Evolutionary conservation across 2,888 invertebrate species (phyloP).

Genomic region (Drosophila paramelanica): DNA sequence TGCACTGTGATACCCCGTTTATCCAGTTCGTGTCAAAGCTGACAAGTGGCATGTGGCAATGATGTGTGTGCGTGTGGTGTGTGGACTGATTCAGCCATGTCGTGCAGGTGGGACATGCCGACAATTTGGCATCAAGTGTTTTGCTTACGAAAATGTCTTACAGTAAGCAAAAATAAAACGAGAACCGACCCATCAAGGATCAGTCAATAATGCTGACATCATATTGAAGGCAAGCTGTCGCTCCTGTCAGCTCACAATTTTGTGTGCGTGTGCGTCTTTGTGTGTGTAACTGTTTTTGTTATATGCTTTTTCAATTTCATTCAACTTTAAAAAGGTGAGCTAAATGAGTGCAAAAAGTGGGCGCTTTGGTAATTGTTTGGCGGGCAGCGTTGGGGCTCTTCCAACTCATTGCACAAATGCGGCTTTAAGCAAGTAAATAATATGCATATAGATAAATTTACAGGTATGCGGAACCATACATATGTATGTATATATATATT

Average conservation of each 20-base stretch:
- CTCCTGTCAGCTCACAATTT: constrained; percentile 52
- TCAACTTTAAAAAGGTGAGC: constrained; percentile 45
- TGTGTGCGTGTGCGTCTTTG: background rate
- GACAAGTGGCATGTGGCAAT: constrained; percentile 67
- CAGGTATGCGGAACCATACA: constrained; percentile 3
- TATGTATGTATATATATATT: background rate
- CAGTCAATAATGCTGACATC: constrained; percentile 76
- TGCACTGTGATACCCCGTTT: constrained; percentile 7
- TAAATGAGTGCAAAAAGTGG: constrained; percentile 12
- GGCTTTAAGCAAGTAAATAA: constrained; percentile 62
- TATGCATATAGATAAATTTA: constrained; percentile 33
- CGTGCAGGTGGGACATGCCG: constrained; percentile 38
- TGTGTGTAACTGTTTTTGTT: background rate
- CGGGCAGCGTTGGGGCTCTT: constrained; percentile 66
- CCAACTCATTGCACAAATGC: constrained; percentile 75
- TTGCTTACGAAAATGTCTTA: constrained; percentile 64
- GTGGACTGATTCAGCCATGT: constrained; percentile 51
- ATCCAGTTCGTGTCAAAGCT: constrained; percentile 45
- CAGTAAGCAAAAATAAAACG: constrained; percentile 6
- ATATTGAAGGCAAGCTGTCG: constrained; percentile 72
- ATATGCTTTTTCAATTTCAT: constrained; percentile 64
- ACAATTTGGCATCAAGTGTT: constrained; percentile 60
- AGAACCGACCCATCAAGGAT: constrained; percentile 58
- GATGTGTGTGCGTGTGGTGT: constrained; percentile 23
- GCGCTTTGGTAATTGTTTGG: constrained; percentile 38